Evolutionary conservation across 2,797 vertebrate genomes (phyloP).

Genomic region (Triplophysa bombifrons): DNA sequence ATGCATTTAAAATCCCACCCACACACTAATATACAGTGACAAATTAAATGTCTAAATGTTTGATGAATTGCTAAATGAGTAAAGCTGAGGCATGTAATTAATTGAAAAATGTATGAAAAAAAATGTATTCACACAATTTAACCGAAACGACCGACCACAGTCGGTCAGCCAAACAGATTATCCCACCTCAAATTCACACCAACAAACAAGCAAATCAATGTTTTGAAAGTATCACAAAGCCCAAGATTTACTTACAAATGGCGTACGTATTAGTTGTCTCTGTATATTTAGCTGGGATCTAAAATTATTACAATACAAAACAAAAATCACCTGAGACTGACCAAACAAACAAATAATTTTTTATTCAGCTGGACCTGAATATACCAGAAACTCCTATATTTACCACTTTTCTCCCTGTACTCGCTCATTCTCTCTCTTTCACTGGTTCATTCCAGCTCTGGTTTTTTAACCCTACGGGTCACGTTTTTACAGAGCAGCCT

Average conservation of each 20-base stretch:
- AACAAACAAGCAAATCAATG: neutral
- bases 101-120: neutral
- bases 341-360: too few relatives aligned
- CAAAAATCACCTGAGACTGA: too few relatives aligned
- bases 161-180: neutral
- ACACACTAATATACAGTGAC: conserved; percentile 2
- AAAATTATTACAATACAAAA: too few relatives aligned
- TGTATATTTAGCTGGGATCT: neutral
- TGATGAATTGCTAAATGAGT: neutral
- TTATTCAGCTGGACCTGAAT: conserved; percentile 6
- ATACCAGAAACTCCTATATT: conserved; percentile 11
- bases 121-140: neutral
- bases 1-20: conserved; percentile 5
- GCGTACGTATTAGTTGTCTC: neutral
- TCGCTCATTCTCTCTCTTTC: conserved; percentile 11
- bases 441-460: conserved; percentile 5
- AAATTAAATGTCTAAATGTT: neutral
- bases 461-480: conserved; percentile 53
- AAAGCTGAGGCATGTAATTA: neutral
- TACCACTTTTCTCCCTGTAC: neutral
- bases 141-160: too few relatives aligned
- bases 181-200: neutral
- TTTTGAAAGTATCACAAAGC: neutral
- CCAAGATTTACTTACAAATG: neutral
- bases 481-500: conserved; percentile 65